Conservation (phyloP, 2,113 vertebrate species). For the Aphelocoma coerulescens region DNA sequence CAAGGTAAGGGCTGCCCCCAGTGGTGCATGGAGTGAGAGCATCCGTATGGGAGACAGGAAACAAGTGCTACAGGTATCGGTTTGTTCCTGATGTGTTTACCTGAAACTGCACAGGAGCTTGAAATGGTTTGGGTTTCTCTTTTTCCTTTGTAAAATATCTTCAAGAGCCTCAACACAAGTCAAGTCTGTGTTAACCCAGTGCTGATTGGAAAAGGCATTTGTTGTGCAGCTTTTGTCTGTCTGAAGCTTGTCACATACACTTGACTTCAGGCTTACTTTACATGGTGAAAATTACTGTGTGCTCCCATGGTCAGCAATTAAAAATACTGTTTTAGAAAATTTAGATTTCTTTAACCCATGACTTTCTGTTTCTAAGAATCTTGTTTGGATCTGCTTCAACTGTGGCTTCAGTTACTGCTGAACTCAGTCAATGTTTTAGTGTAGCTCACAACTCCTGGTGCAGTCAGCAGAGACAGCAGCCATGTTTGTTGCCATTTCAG, state of each 20-base stretch:
- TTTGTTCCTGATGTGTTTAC: neutral
- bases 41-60: neutral
- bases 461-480: neutral
- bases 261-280: neutral
- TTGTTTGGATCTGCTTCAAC: neutral
- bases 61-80: neutral
- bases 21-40: neutral
- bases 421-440: neutral
- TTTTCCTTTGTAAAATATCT: neutral
- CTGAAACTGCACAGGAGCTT: neutral
- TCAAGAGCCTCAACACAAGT: neutral
- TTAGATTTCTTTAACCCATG: neutral
- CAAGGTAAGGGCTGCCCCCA: neutral
- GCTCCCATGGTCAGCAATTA: neutral
- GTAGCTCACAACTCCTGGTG: neutral
- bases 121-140: neutral
- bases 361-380: neutral
- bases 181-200: neutral
- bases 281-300: neutral
- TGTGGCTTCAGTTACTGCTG: neutral
- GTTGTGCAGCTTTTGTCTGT: neutral
- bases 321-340: neutral
- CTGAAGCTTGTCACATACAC: neutral
- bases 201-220: neutral
- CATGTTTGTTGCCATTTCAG: neutral